Percentiles rank a stretch among this genome's conserved stretches.
phyloP scores from a whole-genome alignment of 2,113 vertebrate genomes.

The Pelodiscus sinensis region DNA sequence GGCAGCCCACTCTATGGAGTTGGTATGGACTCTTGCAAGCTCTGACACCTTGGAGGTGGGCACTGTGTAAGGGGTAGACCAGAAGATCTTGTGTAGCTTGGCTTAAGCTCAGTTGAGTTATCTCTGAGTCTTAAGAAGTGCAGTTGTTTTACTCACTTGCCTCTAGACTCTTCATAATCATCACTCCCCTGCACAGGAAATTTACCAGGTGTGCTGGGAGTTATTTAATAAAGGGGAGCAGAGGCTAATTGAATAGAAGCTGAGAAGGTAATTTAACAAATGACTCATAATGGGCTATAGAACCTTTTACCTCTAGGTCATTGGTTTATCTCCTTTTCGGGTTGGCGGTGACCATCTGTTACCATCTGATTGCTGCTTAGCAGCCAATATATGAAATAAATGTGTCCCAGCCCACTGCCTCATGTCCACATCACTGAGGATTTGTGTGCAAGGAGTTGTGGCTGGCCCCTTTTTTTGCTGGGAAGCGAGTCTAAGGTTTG shows the following conservation, averaged over 20 bases:
- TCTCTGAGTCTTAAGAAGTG: accelerated
- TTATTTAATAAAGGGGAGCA: background rate
- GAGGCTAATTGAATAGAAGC: background rate
- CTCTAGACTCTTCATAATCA: background rate
- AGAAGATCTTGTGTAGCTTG: no score
- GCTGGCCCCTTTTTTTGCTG: background rate
- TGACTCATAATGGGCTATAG: slow-evolving; percentile 2
- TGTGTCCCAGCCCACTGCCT: background rate
- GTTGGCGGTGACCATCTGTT: slow-evolving; percentile 45
- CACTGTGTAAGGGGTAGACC: background rate
- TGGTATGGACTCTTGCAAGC: background rate
- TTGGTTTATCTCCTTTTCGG: accelerated
- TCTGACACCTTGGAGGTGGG: background rate
- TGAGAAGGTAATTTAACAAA: slow-evolving; percentile 3
- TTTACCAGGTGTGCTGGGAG: background rate
- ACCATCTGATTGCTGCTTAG: slow-evolving; percentile 33
- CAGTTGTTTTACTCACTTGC: accelerated
- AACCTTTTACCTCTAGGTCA: background rate
- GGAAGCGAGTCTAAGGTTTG: background rate
- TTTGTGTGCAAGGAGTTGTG: background rate
- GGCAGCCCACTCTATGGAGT: background rate
- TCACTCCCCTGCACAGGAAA: background rate
- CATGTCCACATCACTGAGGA: background rate
- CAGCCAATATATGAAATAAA: background rate
- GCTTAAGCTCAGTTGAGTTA: background rate